Base-by-base conservation (phyloP, 2,888 invertebrate species). In the Deroplatys truncata region DNA sequence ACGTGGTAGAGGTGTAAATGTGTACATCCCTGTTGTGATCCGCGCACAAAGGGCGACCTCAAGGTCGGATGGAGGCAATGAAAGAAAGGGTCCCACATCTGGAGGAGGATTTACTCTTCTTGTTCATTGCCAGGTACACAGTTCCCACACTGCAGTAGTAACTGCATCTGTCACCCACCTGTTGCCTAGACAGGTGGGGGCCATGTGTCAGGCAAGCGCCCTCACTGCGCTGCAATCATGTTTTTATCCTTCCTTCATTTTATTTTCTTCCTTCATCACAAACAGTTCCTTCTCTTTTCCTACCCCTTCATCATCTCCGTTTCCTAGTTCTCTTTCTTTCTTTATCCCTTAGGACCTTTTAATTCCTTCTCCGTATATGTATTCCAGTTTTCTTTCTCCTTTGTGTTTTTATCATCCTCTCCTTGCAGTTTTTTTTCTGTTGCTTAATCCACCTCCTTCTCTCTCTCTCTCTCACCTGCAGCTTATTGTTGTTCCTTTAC, bases 111-210 rank as follows among this genome's bases (percentile, higher is more conserved):
- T 72, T 72, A 20, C 56, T 72, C 56, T 72, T 72, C 2, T 72
- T 72, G 56, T 72, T 72, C 56, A 72, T 72, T 72, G 56, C 56
- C 56, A 72, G 56, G 56, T 72, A 72, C 25, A 72, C 56, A 72
- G 56, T 72, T 72, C 56, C 56, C 56, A 72, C 56, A 72, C 56
- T 72, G 56, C 56, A 72, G 56, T 9, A 20, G 56, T 72, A 72
- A 72, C 20, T 72, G 56, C 87, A 82, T 87, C 87, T 87, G 87
- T 87, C 87, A 87, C 82, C 87, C 87, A 87, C 87, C 87, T 87
- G 87, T 87, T 87, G 87, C 82, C 28, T 29, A 29, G 86, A 86
- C 86, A 86, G 86, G 86, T 86, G 86, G 72, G 82, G 72, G 31
- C 86, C 86, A 86, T 86, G 86, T 83, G 82, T 16, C 56, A 28